phyloP scores from a whole-genome alignment of 2,797 vertebrate species.

The Podargus strigoides region DNA sequence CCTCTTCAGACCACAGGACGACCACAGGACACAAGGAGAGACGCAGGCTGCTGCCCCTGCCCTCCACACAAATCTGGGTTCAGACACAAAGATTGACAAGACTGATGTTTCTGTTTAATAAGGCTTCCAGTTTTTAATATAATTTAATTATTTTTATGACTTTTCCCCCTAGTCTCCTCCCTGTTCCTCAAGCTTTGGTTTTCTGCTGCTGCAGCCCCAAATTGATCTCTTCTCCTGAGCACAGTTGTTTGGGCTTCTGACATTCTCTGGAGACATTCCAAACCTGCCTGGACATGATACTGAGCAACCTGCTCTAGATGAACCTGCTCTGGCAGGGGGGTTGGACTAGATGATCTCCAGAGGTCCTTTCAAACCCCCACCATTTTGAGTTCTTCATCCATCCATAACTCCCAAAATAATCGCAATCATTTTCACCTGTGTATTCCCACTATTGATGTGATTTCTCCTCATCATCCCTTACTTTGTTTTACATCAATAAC shows the following conservation, averaged over 20 bases:
- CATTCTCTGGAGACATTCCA: too few species aligned
- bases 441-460: fast-evolving
- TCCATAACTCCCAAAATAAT: not conserved
- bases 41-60: not conserved
- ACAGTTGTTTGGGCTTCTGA: not conserved
- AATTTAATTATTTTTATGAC: not conserved
- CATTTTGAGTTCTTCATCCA: not conserved
- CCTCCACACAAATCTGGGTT: not conserved
- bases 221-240: not conserved
- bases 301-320: too few species aligned
- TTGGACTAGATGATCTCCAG: too few species aligned
- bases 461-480: not conserved
- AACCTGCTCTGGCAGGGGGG: too few species aligned
- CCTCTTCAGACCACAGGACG: not conserved
- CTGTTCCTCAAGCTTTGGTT: not conserved
- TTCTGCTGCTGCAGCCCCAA: not conserved
- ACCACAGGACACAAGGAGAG: not conserved
- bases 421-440: not conserved
- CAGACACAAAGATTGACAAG: not conserved
- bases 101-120: not conserved
- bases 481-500: not conserved
- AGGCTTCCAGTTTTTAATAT: too few species aligned
- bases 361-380: too few species aligned
- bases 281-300: too few species aligned
- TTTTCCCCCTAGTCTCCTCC: not conserved